Base-by-base conservation (phyloP, 2,888 invertebrate genomes). In the Drosophila acutilabella region DNA sequence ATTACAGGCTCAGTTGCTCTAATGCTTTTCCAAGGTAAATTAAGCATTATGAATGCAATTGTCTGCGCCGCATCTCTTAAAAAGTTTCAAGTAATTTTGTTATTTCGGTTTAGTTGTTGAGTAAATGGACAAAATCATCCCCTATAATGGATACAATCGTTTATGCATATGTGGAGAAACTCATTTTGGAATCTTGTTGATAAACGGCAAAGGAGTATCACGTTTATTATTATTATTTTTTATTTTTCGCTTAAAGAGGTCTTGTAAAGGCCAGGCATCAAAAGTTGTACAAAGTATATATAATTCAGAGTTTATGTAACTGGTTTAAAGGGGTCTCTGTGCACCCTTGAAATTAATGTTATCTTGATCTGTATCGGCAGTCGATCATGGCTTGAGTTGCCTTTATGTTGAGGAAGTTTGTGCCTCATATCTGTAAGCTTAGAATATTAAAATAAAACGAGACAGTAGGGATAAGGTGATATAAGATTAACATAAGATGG, bases 21-120 rank as follows among this genome's bases (percentile, higher is more conserved):
- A 53, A 54, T 38, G 65, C 44, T 54, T 60, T 56, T 69, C 50
- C 53, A 57, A 20, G 54, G 65, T 56, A 78, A 86, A 83, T 80
- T 56, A 76, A 59, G 57, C 78, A 76, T 86, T 33, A 23, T 57
- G 77, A 83, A 83, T 75, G 76, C 64, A 76, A 82, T 82, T 81
- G 72, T 81, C 81, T 67, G 75, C 8, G 30, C 45, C 47, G 58
- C 48, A 68, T 64, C 64, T 53, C 45, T 47, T 59, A 65, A 65
- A 67, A 71, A 71, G 61, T 81, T 87, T 61, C 10, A 57, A 48
- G 65, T 89, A 90, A 90, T 81, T 58, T 58, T 66, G 76, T 90
- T 90, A 90, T 90, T 90, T 88, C 90, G 90, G 84, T 82, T 83
- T 70, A 74, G 70, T 83, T 73, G 82, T 69, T 81, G 78, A 75